phyloP scores from a whole-genome alignment of 2,797 vertebrate species.

The Esox masquinongy region DNA sequence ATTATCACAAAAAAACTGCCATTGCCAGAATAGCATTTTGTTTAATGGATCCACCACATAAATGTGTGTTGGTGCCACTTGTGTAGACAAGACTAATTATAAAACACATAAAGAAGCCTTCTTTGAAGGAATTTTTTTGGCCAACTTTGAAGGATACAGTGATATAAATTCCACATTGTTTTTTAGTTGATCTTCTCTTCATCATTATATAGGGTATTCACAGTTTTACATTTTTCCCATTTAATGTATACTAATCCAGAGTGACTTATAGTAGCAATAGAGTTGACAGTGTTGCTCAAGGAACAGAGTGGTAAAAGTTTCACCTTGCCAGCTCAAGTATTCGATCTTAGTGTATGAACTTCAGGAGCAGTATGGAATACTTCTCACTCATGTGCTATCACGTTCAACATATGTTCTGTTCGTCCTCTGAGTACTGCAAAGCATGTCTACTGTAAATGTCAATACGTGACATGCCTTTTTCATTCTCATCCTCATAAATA shows the following conservation, averaged over 20 bases:
- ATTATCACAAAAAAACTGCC: neutral
- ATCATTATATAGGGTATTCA: neutral
- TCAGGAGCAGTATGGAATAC: neutral
- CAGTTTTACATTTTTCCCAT: no score
- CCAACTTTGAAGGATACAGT: neutral
- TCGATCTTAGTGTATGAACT: neutral
- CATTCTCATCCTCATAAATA: constrained; percentile 1
- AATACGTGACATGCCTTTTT: neutral
- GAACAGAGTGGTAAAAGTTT: no score
- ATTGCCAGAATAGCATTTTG: no score
- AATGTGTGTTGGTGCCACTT: neutral
- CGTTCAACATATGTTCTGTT: neutral
- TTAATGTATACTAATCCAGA: no score
- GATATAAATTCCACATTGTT: constrained; percentile 5
- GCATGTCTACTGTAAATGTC: neutral
- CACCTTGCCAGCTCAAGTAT: no score
- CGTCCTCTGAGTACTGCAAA: neutral
- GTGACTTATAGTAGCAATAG: no score
- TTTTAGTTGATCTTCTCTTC: neutral
- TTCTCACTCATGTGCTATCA: neutral
- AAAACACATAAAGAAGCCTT: constrained; percentile 59
- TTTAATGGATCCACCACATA: no score
- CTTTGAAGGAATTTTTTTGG: neutral
- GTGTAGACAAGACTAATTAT: neutral
- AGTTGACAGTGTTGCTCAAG: no score